These are phyloP conservation scores for Tenebrio molitor DNA, from an alignment of 1,140 invertebrate species.

Conservation along the genomic window DNA sequence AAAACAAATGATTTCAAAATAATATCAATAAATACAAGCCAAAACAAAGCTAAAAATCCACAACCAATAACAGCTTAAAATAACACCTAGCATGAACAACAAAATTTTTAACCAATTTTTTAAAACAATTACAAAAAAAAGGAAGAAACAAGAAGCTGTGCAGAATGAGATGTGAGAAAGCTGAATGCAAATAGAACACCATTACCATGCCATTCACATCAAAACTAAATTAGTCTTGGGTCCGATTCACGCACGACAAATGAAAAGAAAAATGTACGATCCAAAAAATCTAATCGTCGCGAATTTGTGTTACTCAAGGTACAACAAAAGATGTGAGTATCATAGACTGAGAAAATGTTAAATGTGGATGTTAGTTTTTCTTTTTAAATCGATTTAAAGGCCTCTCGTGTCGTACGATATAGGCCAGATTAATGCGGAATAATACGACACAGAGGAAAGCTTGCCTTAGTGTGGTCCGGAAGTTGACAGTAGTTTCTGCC, in stretches of 20 bases:
- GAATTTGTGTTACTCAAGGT: not conserved
- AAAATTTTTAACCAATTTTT: conserved; percentile 48
- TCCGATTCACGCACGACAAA: not conserved
- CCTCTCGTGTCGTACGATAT: conserved; percentile 33
- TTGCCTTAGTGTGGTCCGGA: conserved; percentile 83
- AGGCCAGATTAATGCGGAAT: conserved; percentile 33
- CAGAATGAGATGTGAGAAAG: conserved; percentile 32
- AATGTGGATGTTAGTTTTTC: conserved; percentile 29
- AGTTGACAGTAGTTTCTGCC: conserved; percentile 77
- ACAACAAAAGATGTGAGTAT: conserved; percentile 1
- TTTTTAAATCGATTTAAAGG: conserved; percentile 6
- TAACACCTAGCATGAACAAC: conserved; percentile 59
- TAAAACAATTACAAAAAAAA: conserved; percentile 12
- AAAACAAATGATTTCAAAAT: conserved; percentile 47
- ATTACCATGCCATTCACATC: conserved; percentile 26
- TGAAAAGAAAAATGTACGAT: not conserved
- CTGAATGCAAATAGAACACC: conserved; percentile 12
- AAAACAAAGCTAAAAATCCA: conserved; percentile 42
- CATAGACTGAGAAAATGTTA: not conserved
- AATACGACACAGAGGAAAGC: conserved; percentile 64
- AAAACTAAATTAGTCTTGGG: not conserved
- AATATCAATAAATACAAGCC: conserved; percentile 40
- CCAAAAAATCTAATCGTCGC: conserved; percentile 10
- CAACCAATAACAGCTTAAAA: conserved; percentile 41
- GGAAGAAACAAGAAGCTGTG: conserved; percentile 29